phyloP scores from a whole-genome alignment of 23 tunicate genomes.

The Ascidia mentula region DNA sequence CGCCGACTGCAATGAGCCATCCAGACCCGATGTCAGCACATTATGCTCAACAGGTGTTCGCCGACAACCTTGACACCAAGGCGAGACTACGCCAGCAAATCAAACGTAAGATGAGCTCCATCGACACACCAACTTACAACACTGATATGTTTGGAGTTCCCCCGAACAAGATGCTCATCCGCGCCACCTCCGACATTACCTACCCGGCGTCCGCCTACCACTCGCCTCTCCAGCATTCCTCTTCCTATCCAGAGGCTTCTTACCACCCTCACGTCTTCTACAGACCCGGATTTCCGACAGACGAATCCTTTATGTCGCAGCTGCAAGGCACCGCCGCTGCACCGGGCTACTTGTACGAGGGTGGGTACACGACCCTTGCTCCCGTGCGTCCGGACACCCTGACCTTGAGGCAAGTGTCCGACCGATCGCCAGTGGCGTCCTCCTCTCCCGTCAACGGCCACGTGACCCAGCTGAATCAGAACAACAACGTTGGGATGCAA shows the following conservation, averaged over 20 bases:
- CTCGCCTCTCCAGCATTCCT: slow-evolving; percentile 63
- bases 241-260: slow-evolving; percentile 57
- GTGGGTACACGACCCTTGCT: slow-evolving; percentile 85
- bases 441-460: slow-evolving; percentile 56
- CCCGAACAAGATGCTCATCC: slow-evolving; percentile 76
- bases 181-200: slow-evolving; percentile 61
- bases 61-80: slow-evolving; percentile 64
- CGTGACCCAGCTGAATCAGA: slow-evolving; percentile 68
- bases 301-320: slow-evolving; percentile 63
- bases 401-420: slow-evolving; percentile 24
- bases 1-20: slow-evolving; percentile 64
- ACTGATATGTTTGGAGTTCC: slow-evolving; percentile 67
- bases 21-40: slow-evolving; percentile 44
- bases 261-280: slow-evolving; percentile 54
- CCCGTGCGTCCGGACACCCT: slow-evolving; percentile 49
- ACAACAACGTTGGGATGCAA: slow-evolving; percentile 66
- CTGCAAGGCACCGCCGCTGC: slow-evolving; percentile 44
- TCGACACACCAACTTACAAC: slow-evolving; percentile 55
- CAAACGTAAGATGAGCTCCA: slow-evolving; percentile 76
- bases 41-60: slow-evolving; percentile 29
- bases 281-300: slow-evolving; percentile 21
- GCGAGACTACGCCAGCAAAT: slow-evolving; percentile 75
- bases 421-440: slow-evolving; percentile 13
- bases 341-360: slow-evolving; percentile 53
- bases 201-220: slow-evolving; percentile 77